Evolutionary conservation across 2,113 vertebrate species (phyloP).

Genomic region (Gavialis gangeticus): DNA sequence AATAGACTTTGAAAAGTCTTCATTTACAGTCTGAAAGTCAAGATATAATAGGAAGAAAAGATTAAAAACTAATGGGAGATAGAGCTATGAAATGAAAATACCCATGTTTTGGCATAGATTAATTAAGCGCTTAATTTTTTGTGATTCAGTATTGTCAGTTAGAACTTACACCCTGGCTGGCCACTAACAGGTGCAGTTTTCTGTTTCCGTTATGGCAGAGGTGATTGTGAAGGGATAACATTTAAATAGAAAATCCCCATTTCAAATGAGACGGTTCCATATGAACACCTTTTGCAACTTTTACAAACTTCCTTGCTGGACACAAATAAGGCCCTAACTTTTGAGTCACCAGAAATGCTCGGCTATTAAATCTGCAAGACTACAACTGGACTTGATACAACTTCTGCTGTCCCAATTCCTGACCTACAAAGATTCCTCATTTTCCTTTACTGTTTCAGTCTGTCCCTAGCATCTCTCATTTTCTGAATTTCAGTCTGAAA

Average conservation of each 20-base stretch:
- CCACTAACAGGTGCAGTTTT: neutral
- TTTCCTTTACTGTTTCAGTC: neutral
- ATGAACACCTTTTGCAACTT: neutral
- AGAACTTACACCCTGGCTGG: neutral
- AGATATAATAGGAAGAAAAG: neutral
- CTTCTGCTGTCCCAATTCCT: neutral
- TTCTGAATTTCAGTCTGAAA: neutral
- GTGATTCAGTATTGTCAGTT: neutral
- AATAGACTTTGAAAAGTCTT: neutral
- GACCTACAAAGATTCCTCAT: neutral
- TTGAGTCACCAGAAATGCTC: neutral
- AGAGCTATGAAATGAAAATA: neutral
- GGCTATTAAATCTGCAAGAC: neutral
- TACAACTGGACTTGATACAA: neutral
- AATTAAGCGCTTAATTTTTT: neutral
- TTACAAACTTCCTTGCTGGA: neutral
- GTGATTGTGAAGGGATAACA: neutral
- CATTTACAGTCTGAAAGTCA: neutral
- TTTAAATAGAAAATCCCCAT: neutral
- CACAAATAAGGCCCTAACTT: neutral
- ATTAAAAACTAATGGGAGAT: neutral
- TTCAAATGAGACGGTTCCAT: neutral
- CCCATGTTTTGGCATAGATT: neutral
- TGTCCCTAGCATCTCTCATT: neutral
- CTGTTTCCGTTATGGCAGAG: no score